Percentiles rank a stretch among this genome's conserved stretches.
These are phyloP conservation scores for Scaptodrosophila lebanonensis DNA, from an alignment of 1,140 invertebrate species.

Conservation along the genomic window DNA sequence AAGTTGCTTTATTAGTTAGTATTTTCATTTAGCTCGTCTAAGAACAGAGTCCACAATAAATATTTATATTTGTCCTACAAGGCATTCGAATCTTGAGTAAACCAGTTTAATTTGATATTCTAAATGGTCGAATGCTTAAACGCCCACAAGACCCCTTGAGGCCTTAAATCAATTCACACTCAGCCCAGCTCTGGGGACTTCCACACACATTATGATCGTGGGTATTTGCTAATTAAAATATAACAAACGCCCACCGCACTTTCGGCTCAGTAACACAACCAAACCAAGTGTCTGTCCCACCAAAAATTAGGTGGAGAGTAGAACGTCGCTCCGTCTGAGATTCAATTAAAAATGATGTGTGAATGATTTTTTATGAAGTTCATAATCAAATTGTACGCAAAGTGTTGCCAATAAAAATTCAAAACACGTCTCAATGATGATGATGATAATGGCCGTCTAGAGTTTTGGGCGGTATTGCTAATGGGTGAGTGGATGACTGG, in stretches of 20 bases:
- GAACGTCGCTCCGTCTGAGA: constrained; percentile 1
- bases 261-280: too few species aligned
- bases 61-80: too few species aligned
- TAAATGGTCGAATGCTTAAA: too few species aligned
- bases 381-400: constrained; percentile 16
- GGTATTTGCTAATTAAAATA: constrained; percentile 50
- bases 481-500: constrained; percentile 13
- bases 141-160: not conserved
- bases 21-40: too few species aligned
- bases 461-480: too few species aligned
- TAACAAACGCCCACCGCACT: constrained; percentile 35
- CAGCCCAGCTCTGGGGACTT: constrained; percentile 2
- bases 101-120: too few species aligned
- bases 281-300: too few species aligned
- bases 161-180: constrained; percentile 1
- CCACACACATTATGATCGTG: constrained; percentile 19
- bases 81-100: too few species aligned
- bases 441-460: constrained; percentile 35
- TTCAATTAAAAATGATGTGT: constrained; percentile 43
- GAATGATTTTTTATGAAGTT: constrained; percentile 42
- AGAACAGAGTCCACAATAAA: too few species aligned
- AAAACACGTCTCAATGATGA: constrained; percentile 19
- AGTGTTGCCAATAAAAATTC: constrained; percentile 27
- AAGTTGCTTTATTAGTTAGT: too few species aligned
- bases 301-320: constrained; percentile 30